These are phyloP conservation scores for Hemibagrus guttatus DNA, from an alignment of 2,797 vertebrate species.

Conservation along the genomic window DNA sequence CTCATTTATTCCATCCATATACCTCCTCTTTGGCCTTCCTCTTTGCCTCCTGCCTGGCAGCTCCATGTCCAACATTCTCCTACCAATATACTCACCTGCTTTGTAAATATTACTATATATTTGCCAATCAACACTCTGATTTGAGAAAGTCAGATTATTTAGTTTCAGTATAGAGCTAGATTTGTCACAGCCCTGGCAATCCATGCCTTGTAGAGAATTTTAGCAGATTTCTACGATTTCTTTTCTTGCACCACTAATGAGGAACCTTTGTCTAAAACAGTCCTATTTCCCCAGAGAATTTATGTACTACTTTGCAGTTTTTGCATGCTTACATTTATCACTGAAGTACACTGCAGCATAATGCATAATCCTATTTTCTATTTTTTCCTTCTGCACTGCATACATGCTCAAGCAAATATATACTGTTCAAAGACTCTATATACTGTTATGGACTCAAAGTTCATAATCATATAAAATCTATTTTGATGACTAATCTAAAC, in stretches of 20 bases:
- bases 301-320: slow-evolving; percentile 6
- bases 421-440: neutral
- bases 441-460: neutral
- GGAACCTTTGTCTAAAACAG: neutral
- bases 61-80: too few relatives aligned
- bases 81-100: too few relatives aligned
- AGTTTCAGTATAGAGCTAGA: neutral
- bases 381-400: neutral
- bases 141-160: neutral
- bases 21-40: too few relatives aligned
- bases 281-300: neutral
- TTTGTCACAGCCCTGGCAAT: neutral
- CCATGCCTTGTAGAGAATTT: neutral
- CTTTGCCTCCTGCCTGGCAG: too few relatives aligned
- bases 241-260: slow-evolving; percentile 3
- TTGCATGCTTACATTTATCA: slow-evolving; percentile 2
- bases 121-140: neutral
- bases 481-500: neutral
- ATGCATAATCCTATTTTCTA: neutral
- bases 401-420: neutral
- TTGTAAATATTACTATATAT: neutral
- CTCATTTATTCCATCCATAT: too few relatives aligned
- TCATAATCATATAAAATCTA: neutral
- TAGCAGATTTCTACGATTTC: neutral
- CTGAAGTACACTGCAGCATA: neutral